These are phyloP conservation scores for Tangara arthus DNA, from an alignment of 2,797 vertebrate genomes.

Conservation along the genomic window DNA sequence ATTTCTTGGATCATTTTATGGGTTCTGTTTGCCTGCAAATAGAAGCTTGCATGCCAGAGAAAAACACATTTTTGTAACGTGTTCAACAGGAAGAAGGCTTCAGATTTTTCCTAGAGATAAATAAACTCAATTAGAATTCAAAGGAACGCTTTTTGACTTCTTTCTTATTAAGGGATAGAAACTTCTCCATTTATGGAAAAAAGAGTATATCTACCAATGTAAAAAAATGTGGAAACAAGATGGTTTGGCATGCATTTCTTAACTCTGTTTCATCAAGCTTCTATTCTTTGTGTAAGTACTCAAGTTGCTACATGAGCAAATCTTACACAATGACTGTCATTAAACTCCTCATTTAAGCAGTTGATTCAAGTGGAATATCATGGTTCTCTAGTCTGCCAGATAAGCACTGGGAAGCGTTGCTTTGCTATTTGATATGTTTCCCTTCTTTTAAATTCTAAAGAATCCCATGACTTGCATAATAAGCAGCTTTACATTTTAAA, in stretches of 20 bases:
- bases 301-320: slow-evolving; percentile 52
- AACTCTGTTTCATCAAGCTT: slow-evolving; percentile 56
- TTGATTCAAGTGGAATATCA: slow-evolving; percentile 51
- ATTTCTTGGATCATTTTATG: background rate
- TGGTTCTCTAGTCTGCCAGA: slow-evolving; percentile 37
- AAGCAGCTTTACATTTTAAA: slow-evolving; percentile 59
- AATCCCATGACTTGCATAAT: slow-evolving; percentile 1
- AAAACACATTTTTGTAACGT: background rate
- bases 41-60: background rate
- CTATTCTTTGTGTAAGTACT: slow-evolving; percentile 50
- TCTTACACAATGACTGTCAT: slow-evolving; percentile 42
- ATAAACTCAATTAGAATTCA: background rate
- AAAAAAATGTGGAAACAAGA: slow-evolving; percentile 25
- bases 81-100: background rate
- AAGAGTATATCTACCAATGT: background rate
- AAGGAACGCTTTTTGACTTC: background rate
- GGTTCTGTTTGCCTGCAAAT: background rate
- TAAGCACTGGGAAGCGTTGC: slow-evolving; percentile 42
- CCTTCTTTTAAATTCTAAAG: slow-evolving; percentile 21
- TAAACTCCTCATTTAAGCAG: slow-evolving; percentile 49
- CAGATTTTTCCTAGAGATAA: slow-evolving; percentile 1
- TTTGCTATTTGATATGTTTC: slow-evolving; percentile 31
- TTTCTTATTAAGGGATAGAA: background rate
- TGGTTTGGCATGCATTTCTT: slow-evolving; percentile 43
- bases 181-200: slow-evolving; percentile 35